These are phyloP conservation scores for Pemphredon lugubris DNA, from an alignment of 2,888 invertebrate genomes.

Conservation along the genomic window DNA sequence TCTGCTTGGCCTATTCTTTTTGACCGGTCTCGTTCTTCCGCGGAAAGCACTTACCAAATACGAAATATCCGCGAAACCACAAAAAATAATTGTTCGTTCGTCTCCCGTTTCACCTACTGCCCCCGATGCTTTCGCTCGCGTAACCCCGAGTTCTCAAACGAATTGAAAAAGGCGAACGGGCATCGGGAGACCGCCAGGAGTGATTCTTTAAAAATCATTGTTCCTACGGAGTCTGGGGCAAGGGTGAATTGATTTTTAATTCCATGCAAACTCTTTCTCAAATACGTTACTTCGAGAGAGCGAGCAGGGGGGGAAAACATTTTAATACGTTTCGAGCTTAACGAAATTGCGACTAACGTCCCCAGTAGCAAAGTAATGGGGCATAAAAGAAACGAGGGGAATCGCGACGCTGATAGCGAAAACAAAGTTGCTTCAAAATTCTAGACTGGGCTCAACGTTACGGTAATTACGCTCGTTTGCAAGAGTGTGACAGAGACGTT, in stretches of 20 bases:
- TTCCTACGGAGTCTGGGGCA: background rate
- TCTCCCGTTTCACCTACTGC: background rate
- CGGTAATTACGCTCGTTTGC: slow-evolving; percentile 62
- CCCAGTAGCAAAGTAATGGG: slow-evolving; percentile 1
- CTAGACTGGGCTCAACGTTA: slow-evolving; percentile 34
- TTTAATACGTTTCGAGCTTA: background rate
- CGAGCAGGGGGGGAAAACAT: too few relatives aligned
- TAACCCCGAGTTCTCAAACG: background rate
- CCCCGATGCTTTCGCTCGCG: background rate
- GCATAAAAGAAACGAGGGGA: background rate
- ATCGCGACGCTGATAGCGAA: background rate
- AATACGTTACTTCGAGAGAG: too few relatives aligned
- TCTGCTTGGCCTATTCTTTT: slow-evolving; percentile 44
- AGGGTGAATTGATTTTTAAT: too few relatives aligned
- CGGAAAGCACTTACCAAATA: slow-evolving; percentile 54
- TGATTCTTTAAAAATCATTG: too few relatives aligned
- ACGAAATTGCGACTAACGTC: background rate
- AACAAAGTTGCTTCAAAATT: slow-evolving; percentile 38
- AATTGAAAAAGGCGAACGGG: too few relatives aligned
- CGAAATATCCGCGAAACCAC: slow-evolving; percentile 48
- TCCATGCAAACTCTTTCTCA: too few relatives aligned
- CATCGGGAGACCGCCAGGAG: too few relatives aligned
- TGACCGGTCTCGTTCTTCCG: slow-evolving; percentile 32
- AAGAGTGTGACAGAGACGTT: slow-evolving; percentile 60
- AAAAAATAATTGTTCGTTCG: slow-evolving; percentile 31